Conservation (phyloP, 2,888 invertebrate genomes). For the Diarsia dahlii region DNA sequence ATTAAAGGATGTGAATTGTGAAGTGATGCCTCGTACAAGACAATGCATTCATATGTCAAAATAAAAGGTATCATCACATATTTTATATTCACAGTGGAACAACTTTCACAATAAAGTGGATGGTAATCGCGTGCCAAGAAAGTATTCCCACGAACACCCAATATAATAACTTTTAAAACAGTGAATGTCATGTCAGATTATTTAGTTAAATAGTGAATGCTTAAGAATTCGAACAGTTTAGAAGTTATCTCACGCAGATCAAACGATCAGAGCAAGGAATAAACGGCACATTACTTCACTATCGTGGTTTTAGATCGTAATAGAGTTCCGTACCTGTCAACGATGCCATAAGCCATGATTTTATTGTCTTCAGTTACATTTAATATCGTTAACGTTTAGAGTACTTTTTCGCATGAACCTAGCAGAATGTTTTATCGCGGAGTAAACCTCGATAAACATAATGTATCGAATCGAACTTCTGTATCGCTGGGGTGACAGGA, state of each 20-base stretch:
- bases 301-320: conserved; percentile 28
- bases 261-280: conserved; percentile 30
- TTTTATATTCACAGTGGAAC: conserved; percentile 56
- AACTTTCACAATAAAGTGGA: conserved; percentile 73
- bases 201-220: conserved; percentile 47
- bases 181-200: conserved; percentile 58
- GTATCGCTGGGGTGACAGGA: conserved; percentile 59
- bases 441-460: conserved; percentile 53
- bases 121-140: conserved; percentile 74
- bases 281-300: conserved; percentile 31
- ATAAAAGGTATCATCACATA: conserved; percentile 58
- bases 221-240: conserved; percentile 52
- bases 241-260: conserved; percentile 49
- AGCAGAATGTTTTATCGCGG: conserved; percentile 41
- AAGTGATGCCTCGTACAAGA: conserved; percentile 20
- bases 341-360: conserved; percentile 16
- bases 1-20: conserved; percentile 24
- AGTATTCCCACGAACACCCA: conserved; percentile 71
- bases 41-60: conserved; percentile 46
- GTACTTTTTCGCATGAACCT: conserved; percentile 29
- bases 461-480: conserved; percentile 61
- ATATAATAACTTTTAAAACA: conserved; percentile 58
- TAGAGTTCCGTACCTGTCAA: conserved; percentile 19
- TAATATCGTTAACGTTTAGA: conserved; percentile 25
- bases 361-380: conserved; percentile 42